phyloP scores from a whole-genome alignment of 2,113 vertebrate species.

The Anarhynchus alexandrinus region DNA sequence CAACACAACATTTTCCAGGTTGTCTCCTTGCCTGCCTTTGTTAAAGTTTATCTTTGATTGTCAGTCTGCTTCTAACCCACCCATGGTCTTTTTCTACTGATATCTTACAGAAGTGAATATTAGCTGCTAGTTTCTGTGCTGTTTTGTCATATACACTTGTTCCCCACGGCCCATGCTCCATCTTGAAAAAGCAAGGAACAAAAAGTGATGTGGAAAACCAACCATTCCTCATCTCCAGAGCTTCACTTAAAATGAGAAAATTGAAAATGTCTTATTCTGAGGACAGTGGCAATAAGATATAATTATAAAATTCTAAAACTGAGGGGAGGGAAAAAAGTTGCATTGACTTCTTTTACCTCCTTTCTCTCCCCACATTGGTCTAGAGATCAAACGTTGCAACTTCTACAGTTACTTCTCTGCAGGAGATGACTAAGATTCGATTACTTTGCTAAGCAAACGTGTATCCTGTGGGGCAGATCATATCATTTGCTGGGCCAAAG shows the following conservation, averaged over 20 bases:
- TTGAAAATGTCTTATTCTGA: not conserved
- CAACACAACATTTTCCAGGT: not conserved
- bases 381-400: not conserved
- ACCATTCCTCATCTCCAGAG: not conserved
- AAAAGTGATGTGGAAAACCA: not conserved
- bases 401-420: not conserved
- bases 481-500: not conserved
- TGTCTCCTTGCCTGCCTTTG: not conserved
- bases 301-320: not conserved
- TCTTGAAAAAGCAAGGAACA: not conserved
- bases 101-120: too few relatives aligned
- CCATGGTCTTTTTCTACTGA: too few relatives aligned
- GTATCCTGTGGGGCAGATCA: not conserved
- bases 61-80: not conserved
- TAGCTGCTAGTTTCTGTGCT: not conserved
- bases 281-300: too few relatives aligned
- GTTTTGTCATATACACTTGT: not conserved
- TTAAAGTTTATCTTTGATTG: not conserved
- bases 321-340: not conserved
- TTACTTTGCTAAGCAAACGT: not conserved
- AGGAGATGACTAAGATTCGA: not conserved
- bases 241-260: not conserved
- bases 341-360: not conserved
- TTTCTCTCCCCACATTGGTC: not conserved
- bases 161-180: not conserved